Conservation (phyloP, 2,797 vertebrate species). For the Clarias fuscus region DNA sequence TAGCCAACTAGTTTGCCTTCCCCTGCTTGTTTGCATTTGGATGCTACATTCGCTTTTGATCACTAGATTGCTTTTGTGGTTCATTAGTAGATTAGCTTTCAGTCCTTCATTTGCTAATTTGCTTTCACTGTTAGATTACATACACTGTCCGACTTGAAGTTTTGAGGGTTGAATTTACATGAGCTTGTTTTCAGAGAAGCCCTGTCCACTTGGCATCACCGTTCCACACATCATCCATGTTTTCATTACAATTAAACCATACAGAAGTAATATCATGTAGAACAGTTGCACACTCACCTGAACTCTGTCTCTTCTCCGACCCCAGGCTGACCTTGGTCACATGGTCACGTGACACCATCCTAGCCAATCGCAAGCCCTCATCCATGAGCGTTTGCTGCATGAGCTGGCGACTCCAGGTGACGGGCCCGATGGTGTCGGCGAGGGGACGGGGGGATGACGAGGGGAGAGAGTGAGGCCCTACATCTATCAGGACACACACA, state of each 20-base stretch:
- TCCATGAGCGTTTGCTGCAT: constrained; percentile 97
- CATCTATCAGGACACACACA: constrained; percentile 71
- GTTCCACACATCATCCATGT: not conserved
- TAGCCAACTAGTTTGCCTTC: not conserved
- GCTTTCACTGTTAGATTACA: no score
- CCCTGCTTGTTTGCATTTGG: not conserved
- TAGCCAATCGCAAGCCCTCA: constrained; percentile 93
- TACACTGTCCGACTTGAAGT: not conserved
- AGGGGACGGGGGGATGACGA: constrained; percentile 81
- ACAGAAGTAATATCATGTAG: constrained; percentile 12
- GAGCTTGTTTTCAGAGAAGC: not conserved
- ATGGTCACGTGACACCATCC: constrained; percentile 91
- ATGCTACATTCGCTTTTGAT: not conserved
- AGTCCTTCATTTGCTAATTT: not conserved
- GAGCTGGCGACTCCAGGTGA: constrained; percentile 92
- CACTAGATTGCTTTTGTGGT: not conserved
- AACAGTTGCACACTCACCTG: constrained; percentile 76
- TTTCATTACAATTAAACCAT: not conserved
- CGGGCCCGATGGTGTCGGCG: constrained; percentile 79
- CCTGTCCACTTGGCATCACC: not conserved
- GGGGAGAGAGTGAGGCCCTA: constrained; percentile 75
- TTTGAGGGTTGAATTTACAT: not conserved
- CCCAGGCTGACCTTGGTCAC: constrained; percentile 82
- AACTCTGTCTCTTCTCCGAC: constrained; percentile 77
- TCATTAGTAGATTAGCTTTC: not conserved